Conservation (phyloP, 1,140 invertebrate genomes). For the Paracyclopina nana region DNA sequence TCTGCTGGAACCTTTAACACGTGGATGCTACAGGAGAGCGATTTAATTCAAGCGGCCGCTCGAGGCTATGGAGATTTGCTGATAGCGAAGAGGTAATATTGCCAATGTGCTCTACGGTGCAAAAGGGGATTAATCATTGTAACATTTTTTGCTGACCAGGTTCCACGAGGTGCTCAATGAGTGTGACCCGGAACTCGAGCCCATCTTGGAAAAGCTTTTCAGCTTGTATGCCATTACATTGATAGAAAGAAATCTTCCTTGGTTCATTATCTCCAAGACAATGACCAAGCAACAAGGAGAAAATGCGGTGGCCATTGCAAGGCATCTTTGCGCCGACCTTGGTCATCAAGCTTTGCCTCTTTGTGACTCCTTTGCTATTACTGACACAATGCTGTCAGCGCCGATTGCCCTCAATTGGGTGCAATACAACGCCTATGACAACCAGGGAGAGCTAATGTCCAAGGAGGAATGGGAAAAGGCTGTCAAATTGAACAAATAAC, state of each 20-base stretch:
- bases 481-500: too few relatives aligned
- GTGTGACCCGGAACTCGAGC: constrained; percentile 16
- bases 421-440: constrained; percentile 23
- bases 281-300: constrained; percentile 17
- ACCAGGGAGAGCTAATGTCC: constrained; percentile 24
- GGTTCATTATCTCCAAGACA: constrained; percentile 20
- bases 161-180: background rate
- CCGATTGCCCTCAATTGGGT: constrained; percentile 25
- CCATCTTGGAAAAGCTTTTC: constrained; percentile 5
- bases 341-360: constrained; percentile 21
- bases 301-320: constrained; percentile 15
- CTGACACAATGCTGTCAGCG: constrained; percentile 23
- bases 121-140: too few relatives aligned
- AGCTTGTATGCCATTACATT: constrained; percentile 21
- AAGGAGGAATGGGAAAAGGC: too few relatives aligned
- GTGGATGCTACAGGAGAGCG: constrained; percentile 25
- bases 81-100: constrained; percentile 22
- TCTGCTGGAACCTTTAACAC: constrained; percentile 22
- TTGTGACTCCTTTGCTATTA: constrained; percentile 24
- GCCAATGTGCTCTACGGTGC: too few relatives aligned
- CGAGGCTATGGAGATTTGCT: constrained; percentile 23
- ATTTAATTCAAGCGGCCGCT: constrained; percentile 24
- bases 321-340: constrained; percentile 21
- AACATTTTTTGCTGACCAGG: background rate
- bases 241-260: constrained; percentile 21